Percentiles rank a stretch among this genome's conserved stretches.
Evolutionary conservation across 1,140 invertebrate genomes (phyloP).

Genomic region (Cephus cinctus): DNA sequence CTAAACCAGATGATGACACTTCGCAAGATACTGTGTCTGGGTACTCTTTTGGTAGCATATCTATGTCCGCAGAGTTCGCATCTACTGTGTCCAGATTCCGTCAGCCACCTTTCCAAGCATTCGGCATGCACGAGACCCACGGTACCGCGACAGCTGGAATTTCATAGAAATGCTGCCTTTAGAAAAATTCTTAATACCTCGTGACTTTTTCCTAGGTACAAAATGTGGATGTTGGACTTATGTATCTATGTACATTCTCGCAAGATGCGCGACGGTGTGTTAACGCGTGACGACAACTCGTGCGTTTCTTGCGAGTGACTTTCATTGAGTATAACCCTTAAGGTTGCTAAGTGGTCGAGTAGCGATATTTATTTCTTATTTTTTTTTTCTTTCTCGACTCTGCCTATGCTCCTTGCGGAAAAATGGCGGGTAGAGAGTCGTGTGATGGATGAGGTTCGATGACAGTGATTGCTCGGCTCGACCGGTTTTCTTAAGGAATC

Average conservation of each 20-base stretch:
- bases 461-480: conserved; percentile 2
- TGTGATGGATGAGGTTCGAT: neutral
- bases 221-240: too few species aligned
- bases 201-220: too few species aligned
- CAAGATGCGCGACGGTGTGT: too few species aligned
- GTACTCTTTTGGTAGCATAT: conserved; percentile 57
- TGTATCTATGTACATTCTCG: too few species aligned
- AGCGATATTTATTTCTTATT: conserved; percentile 8
- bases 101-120: conserved; percentile 70
- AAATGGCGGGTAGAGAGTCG: neutral
- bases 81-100: conserved; percentile 60
- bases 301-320: too few species aligned
- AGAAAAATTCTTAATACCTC: too few species aligned
- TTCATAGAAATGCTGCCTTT: too few species aligned
- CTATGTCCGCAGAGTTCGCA: conserved; percentile 63
- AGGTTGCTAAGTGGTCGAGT: too few species aligned
- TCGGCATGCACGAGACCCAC: conserved; percentile 66
- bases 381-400: conserved; percentile 3
- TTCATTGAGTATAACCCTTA: too few species aligned
- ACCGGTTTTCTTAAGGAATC: neutral
- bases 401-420: neutral
- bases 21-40: conserved; percentile 54
- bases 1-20: conserved; percentile 59
- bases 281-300: too few species aligned
- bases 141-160: conserved; percentile 64